Percentiles rank a stretch among this genome's conserved stretches.
phyloP scores from a whole-genome alignment of 2,888 invertebrate genomes.

The Acleris holmiana region DNA sequence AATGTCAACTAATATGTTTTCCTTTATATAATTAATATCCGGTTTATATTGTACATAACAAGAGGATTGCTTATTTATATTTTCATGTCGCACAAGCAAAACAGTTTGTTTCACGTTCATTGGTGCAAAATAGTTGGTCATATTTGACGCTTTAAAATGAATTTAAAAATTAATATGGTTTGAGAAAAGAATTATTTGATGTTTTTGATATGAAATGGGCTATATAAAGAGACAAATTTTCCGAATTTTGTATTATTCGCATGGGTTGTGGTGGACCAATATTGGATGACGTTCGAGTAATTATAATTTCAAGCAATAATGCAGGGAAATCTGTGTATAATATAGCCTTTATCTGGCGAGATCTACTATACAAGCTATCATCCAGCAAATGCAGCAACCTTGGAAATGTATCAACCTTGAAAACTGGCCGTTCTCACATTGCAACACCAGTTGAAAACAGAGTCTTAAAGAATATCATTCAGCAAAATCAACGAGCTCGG shows the following conservation, averaged over 20 bases:
- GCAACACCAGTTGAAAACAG: slow-evolving; percentile 4
- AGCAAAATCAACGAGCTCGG: slow-evolving; percentile 11
- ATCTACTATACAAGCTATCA: neutral
- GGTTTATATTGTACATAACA: too few relatives aligned
- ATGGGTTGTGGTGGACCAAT: slow-evolving; percentile 6
- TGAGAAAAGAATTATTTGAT: neutral
- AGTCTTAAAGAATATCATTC: slow-evolving; percentile 3
- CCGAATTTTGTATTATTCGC: neutral
- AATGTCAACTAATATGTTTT: too few relatives aligned
- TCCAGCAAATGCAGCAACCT: neutral
- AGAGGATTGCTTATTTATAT: too few relatives aligned
- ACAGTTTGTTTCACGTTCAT: too few relatives aligned
- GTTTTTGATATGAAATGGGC: neutral
- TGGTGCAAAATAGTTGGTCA: too few relatives aligned
- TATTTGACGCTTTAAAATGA: too few relatives aligned
- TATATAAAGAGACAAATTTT: neutral
- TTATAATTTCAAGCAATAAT: slow-evolving; percentile 8
- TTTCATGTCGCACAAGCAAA: too few relatives aligned
- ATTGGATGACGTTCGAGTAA: neutral
- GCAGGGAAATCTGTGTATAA: neutral
- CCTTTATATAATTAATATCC: too few relatives aligned
- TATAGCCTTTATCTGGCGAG: too few relatives aligned
- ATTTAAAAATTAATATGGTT: too few relatives aligned
- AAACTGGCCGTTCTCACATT: slow-evolving; percentile 4
- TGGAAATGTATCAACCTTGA: neutral